Conservation (phyloP, 2,113 vertebrate species). For the Solea solea region DNA sequence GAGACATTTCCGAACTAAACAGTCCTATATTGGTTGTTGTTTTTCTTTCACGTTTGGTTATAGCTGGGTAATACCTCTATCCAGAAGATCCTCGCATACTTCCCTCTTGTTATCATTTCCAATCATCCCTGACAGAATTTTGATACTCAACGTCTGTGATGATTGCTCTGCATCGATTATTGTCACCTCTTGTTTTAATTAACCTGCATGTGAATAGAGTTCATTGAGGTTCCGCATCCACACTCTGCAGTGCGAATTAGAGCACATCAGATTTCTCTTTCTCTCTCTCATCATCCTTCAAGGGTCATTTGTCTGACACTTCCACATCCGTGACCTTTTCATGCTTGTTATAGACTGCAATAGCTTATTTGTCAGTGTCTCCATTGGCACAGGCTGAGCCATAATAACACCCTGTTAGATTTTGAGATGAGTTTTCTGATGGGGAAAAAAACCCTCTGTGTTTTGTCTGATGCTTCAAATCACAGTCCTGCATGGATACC, state of each 20-base stretch:
- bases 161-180: not conserved
- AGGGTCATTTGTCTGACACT: slow-evolving; percentile 39
- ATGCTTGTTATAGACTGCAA: slow-evolving; percentile 65
- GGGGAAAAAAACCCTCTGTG: slow-evolving; percentile 44
- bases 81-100: not conserved
- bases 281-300: slow-evolving; percentile 50
- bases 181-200: not conserved
- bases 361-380: slow-evolving; percentile 59
- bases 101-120: not conserved
- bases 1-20: too few relatives aligned
- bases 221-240: slow-evolving; percentile 3
- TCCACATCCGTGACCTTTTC: slow-evolving; percentile 60
- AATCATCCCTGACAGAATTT: not conserved
- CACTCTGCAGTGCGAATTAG: slow-evolving; percentile 1
- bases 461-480: slow-evolving; percentile 32
- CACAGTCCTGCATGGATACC: slow-evolving; percentile 24
- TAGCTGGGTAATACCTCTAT: not conserved
- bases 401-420: slow-evolving; percentile 68
- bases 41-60: not conserved
- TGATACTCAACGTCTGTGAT: not conserved
- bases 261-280: slow-evolving; percentile 9
- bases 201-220: not conserved
- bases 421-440: slow-evolving; percentile 64
- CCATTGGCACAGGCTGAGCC: slow-evolving; percentile 38
- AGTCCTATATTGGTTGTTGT: too few relatives aligned